Base-by-base conservation (phyloP, 2,113 vertebrate genomes). In the Zosterops lateralis region DNA sequence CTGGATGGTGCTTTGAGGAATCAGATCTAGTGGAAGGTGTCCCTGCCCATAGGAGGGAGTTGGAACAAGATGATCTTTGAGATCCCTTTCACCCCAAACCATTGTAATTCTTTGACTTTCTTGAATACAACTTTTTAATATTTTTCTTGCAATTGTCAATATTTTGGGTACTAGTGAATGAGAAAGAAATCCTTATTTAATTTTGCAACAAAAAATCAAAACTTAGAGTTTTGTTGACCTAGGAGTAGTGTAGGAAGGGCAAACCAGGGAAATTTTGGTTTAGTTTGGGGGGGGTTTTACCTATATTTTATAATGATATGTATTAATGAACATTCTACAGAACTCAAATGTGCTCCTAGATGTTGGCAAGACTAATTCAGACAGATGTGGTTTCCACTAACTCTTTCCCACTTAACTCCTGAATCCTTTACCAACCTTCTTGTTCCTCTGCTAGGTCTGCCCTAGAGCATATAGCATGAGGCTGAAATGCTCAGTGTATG, bases 211-310 rank as follows among this genome's bases (percentile, higher is more conserved):
- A 58, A 86, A 68, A 51, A 42, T 15, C 19, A 56, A 83, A 71
- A 47, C 15, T 45, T 36, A 22, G 21, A 32, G 4, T 3, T 84
- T 72, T 71, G 17, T 57, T 86, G 17, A 57, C 32, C 48, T 53
- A 40, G 18, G n/a, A 79, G 15, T 75, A 36, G 8, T 7, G 8
- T 58, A 40, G 45, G 28, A 54, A n/a, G 14, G 21, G 38, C 29
- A 74, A 68, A 50, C 4, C 7, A 56, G n/a, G 17, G 13, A 71
- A 68, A 36, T 32, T 73, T 51, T 50, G 9, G 4, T 28, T 58
- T 29, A 10, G 9, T 29, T 19, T 40, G 17, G 6, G 34, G 34
- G 18, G 4, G 0, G 0, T 5, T 22, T 17, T 18, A 31, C 22
- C 17, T 24, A 32, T 4, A 29, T 67, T 87, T 67, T 66, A 16